Base-by-base conservation (phyloP, 2,797 vertebrate genomes). In the Phyllotis vaccarum region DNA sequence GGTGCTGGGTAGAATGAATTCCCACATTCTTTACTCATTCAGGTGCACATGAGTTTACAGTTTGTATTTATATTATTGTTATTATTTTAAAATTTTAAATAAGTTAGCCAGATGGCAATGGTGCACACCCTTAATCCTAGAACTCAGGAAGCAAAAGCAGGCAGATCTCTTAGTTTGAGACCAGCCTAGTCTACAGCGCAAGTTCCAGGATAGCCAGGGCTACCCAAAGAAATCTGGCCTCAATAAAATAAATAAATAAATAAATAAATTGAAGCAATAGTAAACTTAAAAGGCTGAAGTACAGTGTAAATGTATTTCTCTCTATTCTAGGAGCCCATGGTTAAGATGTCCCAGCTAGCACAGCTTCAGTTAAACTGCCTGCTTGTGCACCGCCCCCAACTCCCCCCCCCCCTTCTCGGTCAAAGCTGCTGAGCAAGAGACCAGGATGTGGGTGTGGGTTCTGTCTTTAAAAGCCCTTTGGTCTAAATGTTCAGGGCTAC, bases 181-280 rank as follows among this genome's bases (percentile, higher is more conserved):
- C 29, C 60, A 85, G 6, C 29, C 10, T 43, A 17, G 29, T 34
- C 60, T n/a, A 64, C 6, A 85, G 27, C 64, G 60, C 10, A 14
- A 85, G 60, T 24, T 64, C 43, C 11, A 49, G 11, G 40, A 2
- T 17, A 83, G 40, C 58, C 5, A 46, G 43, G 27, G 1, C 6
- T 85, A 85, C 6, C 46, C 60, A 85, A 17, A 64, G 40, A 49
- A 34, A 85, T 21, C 29, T 6, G 49, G 81, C 49, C 81, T 85
- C 19, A 14, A 66, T 58, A 54, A 60, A 83, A 34, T 6, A 83
- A 83, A 46, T 49, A 46, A 72, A 31, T 19, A 19, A 68, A 85
- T 27, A 37, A 74, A 74, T 94, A 49, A 49, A 49, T 92, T 88
- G 68, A 82, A 95, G 58, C 21, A 96, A 90, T 76, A 52, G 68